Base-by-base conservation (phyloP, 2,888 invertebrate species). In the Cryptocephalus moraei region DNA sequence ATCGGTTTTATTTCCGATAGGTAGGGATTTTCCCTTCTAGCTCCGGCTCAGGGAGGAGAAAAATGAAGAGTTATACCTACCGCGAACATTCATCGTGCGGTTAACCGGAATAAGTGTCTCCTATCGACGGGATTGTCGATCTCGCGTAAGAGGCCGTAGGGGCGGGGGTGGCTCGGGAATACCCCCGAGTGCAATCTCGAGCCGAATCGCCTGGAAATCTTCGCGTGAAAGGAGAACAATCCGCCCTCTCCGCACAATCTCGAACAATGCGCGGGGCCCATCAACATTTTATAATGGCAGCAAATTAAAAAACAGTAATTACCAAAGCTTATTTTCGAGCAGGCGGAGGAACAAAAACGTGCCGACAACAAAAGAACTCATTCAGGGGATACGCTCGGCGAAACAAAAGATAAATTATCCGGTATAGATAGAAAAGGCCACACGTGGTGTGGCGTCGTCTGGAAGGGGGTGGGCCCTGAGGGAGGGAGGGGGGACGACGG, bases 361-460 rank as follows among this genome's bases (percentile, higher is more conserved):
- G 54, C 47, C 43, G 38, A 43, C 40, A 52, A 54, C 54, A 54
- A 54, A 51, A 50, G 51, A 54, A 51, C 48, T 43, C 48, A 34
- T 47, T 44, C 46, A 45, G 40, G 12, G 41, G 45, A 47, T 46
- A 48, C 49, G 49, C 49, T 45, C 32, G 32, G 40, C 45, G 47
- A 50, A 62, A 63, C 62, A 63, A 62, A 62, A 62, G 63, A 65
- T 64, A 64, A 64, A 64, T 64, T 63, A 64, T 62, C 60, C 54
- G 54, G 57, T 55, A 52, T 55, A 53, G 55, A 59, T 55, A 59
- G 56, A 54, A 52, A 53, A 58, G 56, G 54, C 57, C 59, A 59
- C 60, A 59, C 58, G 55, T 56, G 58, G 56, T 56, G 47, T 44
- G 49, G 46, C 41, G 44, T 39, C 46, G 50, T 54, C 50, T 51